phyloP scores from a whole-genome alignment of 2,888 invertebrate species.

The Tetropium fuscum region DNA sequence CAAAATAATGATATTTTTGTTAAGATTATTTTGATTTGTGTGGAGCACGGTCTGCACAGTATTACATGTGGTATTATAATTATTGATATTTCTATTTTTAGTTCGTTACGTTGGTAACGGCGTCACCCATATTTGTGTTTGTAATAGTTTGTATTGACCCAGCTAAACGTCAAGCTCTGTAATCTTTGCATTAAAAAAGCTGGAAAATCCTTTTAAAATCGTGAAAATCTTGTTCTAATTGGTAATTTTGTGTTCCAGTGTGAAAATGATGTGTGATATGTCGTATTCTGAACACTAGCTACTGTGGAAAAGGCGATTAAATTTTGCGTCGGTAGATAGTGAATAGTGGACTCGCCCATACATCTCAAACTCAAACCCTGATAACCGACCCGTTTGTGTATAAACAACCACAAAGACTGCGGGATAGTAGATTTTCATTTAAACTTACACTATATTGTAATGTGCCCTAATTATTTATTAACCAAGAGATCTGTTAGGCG shows the following conservation, averaged over 20 bases:
- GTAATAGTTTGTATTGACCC: no score
- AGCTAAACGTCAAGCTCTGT: constrained; percentile 14
- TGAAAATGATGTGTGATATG: constrained; percentile 50
- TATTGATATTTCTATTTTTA: constrained; percentile 18
- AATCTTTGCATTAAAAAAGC: constrained; percentile 14
- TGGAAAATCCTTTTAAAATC: neutral
- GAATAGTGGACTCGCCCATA: constrained; percentile 64
- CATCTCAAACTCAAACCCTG: no score
- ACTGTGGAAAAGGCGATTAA: constrained; percentile 38
- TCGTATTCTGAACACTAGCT: constrained; percentile 60
- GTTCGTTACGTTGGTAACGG: constrained; percentile 6
- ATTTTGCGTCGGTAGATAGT: constrained; percentile 40
- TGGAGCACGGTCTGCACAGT: no score
- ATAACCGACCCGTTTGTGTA: constrained; percentile 47
- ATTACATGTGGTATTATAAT: neutral
- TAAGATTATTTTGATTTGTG: no score
- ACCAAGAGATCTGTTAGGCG: constrained; percentile 67
- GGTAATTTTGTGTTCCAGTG: constrained; percentile 22
- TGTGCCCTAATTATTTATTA: constrained; percentile 74
- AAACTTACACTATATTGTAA: constrained; percentile 66
- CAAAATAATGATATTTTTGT: no score
- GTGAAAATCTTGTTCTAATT: neutral
- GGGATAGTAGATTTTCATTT: constrained; percentile 45
- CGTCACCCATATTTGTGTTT: constrained; percentile 20
- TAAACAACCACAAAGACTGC: constrained; percentile 43